Conservation (phyloP, 2,797 vertebrate genomes). For the Sebastes wilsoni region DNA sequence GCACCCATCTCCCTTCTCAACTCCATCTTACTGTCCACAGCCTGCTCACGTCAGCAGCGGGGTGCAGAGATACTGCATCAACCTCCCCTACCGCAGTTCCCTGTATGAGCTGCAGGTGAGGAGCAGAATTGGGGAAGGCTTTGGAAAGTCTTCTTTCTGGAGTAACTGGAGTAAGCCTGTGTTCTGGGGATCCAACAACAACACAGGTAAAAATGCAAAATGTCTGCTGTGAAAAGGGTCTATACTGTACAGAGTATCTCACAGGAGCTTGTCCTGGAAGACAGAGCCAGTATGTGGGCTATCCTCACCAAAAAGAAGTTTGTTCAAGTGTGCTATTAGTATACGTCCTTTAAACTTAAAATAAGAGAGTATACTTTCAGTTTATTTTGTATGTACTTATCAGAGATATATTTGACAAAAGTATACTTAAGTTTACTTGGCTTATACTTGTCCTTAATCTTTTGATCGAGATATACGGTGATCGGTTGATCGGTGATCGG, state of each 20-base stretch:
- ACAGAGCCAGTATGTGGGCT: background rate
- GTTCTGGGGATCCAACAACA: conserved; percentile 79
- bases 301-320: no score
- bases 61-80: conserved; percentile 40
- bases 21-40: conserved; percentile 13
- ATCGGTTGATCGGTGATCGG: no score
- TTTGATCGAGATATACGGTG: no score
- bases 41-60: fast-evolving
- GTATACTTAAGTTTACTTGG: no score
- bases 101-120: conserved; percentile 86
- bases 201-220: conserved; percentile 59
- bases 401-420: no score
- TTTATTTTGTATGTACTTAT: no score
- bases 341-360: no score
- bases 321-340: no score
- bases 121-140: conserved; percentile 67
- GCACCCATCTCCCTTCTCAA: background rate
- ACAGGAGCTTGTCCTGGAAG: background rate
- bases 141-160: conserved; percentile 81
- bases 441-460: no score
- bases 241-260: background rate
- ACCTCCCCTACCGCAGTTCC: conserved; percentile 72
- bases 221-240: background rate
- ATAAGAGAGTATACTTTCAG: no score
- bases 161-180: conserved; percentile 86